These are phyloP conservation scores for Hyalella azteca DNA, from an alignment of 2,888 invertebrate species.

Conservation along the genomic window DNA sequence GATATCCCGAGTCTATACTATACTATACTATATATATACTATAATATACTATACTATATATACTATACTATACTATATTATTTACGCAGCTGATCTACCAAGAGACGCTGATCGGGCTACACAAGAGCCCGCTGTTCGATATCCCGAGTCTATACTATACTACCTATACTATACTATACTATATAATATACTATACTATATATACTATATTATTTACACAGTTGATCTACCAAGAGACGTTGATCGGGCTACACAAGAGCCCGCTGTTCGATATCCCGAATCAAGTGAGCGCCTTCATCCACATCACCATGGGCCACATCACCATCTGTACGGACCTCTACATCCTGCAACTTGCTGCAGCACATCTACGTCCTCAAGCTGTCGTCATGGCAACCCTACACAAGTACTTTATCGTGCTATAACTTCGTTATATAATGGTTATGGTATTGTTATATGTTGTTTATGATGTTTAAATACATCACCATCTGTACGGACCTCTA, in stretches of 20 bases:
- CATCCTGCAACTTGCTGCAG: slow-evolving; percentile 90
- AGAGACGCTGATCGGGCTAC: background rate
- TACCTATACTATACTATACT: too few species aligned
- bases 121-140: slow-evolving; percentile 63
- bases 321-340: slow-evolving; percentile 98
- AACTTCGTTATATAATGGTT: too few species aligned
- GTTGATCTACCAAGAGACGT: background rate
- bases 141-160: too few species aligned
- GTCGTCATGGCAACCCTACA: slow-evolving; percentile 85
- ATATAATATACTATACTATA: too few species aligned
- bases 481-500: slow-evolving; percentile 98
- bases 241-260: slow-evolving; percentile 20
- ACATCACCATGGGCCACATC: slow-evolving; percentile 97
- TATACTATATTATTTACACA: too few species aligned
- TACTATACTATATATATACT: too few species aligned
- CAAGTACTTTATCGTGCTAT: too few species aligned
- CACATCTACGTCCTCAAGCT: slow-evolving; percentile 82
- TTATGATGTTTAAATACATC: too few species aligned
- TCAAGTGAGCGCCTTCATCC: slow-evolving; percentile 99
- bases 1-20: slow-evolving; percentile 96
- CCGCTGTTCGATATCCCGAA: slow-evolving; percentile 78
- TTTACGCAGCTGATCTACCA: background rate
- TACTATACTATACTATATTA: too few species aligned
- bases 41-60: too few species aligned
- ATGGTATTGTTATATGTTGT: too few species aligned